A percentile compares a stretch with the other conserved stretches of the same genome.
phyloP scores from a whole-genome alignment of 2,888 invertebrate genomes.

The Dorcus parallelipipedus region DNA sequence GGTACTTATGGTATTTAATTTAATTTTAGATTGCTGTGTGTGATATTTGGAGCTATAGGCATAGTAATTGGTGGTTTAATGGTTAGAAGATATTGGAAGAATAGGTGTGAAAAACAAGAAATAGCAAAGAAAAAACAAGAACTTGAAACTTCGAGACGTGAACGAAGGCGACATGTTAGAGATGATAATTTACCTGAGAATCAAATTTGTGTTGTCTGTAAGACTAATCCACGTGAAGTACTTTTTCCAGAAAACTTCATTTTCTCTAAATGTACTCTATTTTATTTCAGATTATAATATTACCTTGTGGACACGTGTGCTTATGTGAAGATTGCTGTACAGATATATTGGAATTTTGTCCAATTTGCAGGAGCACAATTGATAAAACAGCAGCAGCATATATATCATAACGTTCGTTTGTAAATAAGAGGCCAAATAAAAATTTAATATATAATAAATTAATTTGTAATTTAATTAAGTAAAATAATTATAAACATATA shows the following conservation, averaged over 20 bases:
- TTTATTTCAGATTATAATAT: conserved; percentile 65
- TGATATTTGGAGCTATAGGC: conserved; percentile 57
- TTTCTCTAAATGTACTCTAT: not conserved
- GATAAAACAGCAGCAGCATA: conserved; percentile 71
- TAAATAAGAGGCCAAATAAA: not conserved
- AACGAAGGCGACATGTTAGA: conserved; percentile 62
- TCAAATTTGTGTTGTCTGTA: conserved; percentile 83
- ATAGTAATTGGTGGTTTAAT: conserved; percentile 52
- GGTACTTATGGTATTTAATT: conserved; percentile 6
- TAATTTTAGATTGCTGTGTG: conserved; percentile 50
- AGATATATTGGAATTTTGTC: conserved; percentile 68
- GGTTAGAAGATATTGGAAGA: conserved; percentile 51
- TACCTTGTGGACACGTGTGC: conserved; percentile 90
- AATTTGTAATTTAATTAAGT: conserved; percentile 5
- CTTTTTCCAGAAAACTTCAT: conserved; percentile 2
- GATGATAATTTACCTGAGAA: conserved; percentile 60
- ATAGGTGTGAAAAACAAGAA: conserved; percentile 54
- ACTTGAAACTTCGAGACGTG: conserved; percentile 63
- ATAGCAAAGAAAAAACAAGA: conserved; percentile 58
- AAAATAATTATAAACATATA: no score
- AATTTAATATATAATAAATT: not conserved
- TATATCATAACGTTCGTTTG: conserved; percentile 54
- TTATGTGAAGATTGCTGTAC: conserved; percentile 81
- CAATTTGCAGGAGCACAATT: conserved; percentile 73
- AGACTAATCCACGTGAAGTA: conserved; percentile 78